Conservation (phyloP, 2,113 vertebrate genomes). For the human region DNA sequence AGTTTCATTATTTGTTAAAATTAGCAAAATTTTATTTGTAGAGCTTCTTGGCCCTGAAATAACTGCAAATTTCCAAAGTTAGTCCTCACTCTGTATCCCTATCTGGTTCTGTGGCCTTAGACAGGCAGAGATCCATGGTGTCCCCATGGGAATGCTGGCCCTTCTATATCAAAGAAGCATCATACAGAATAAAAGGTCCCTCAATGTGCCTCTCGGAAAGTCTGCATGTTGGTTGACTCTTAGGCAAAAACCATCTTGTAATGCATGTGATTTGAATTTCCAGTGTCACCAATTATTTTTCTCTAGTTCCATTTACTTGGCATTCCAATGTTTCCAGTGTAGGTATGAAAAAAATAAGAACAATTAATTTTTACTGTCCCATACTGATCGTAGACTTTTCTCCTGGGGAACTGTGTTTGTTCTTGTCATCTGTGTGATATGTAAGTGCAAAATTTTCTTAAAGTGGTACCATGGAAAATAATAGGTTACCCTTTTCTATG, state of each 20-base stretch:
- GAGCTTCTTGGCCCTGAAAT: not conserved
- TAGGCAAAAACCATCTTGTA: not conserved
- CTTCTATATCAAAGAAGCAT: not conserved
- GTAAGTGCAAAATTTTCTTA: slow-evolving; percentile 45
- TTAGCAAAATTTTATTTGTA: not conserved
- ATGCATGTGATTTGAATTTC: not conserved
- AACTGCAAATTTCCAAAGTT: not conserved
- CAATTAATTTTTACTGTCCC: not conserved
- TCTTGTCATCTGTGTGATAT: not conserved
- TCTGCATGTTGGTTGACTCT: not conserved
- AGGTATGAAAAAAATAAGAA: not conserved
- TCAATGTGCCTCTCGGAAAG: not conserved
- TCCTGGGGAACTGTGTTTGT: slow-evolving; percentile 3
- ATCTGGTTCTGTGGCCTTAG: not conserved
- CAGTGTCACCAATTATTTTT: not conserved
- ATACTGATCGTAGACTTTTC: not conserved
- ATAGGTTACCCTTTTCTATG: slow-evolving; percentile 27
- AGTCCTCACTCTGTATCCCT: not conserved
- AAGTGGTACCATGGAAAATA: slow-evolving; percentile 67
- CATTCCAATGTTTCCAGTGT: not conserved
- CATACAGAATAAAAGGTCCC: not conserved
- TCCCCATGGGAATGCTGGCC: too few species aligned
- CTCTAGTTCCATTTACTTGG: not conserved
- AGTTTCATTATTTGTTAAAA: not conserved
- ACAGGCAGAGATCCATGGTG: not conserved